Base-by-base conservation (phyloP, 1,140 invertebrate species). In the Asbolus verrucosus region DNA sequence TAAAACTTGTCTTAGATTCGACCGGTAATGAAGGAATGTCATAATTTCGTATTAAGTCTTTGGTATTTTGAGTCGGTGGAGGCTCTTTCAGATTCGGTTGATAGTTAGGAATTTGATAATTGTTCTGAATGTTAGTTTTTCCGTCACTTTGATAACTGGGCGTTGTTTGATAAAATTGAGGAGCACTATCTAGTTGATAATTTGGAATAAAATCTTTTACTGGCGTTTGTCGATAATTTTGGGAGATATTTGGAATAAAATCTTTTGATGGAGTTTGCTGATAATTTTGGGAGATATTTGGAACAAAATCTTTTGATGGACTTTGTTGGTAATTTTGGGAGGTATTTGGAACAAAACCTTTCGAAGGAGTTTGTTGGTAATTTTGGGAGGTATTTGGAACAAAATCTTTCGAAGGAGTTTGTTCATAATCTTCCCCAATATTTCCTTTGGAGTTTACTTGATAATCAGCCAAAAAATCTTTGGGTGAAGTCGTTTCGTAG, bases 11-110 rank as follows among this genome's bases (percentile, higher is more conserved):
- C 18, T 54, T 54, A 3, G 46, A 54, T 27, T 54, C 46, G 8
- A 54, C 46, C 1, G 21, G 46, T 11, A 27, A 14, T 13, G 46
- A 54, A 27, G 46, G 46, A 13, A 27, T 54, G 18, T 54, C 46
- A 27, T 30, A 54, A 6, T 54, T 11, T 2, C 46, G 19, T 6
- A 54, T 27, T 4, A 27, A 27, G n/a, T 27, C 46, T 27, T 54
- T 54, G n/a, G 46, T 1, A 11, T 54, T 21, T 27, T 24, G 46
- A 30, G 13, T 54, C 11, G 19, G n/a, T n/a, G n/a, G n/a, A 9
- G 1, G 1, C 21, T 54, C 21, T 54, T 21, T 2, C 8, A 27
- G 19, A 13, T 54, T 54, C 4, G 21, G 11, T 31, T 27, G 46
- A 27, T 54, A 54, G 1, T 54, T 21, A 27, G 46, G 46, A 54